A percentile compares a stretch with the other conserved stretches of the same genome.
Conservation (phyloP, 2,797 vertebrate species). For the Cheirogaleus major region DNA sequence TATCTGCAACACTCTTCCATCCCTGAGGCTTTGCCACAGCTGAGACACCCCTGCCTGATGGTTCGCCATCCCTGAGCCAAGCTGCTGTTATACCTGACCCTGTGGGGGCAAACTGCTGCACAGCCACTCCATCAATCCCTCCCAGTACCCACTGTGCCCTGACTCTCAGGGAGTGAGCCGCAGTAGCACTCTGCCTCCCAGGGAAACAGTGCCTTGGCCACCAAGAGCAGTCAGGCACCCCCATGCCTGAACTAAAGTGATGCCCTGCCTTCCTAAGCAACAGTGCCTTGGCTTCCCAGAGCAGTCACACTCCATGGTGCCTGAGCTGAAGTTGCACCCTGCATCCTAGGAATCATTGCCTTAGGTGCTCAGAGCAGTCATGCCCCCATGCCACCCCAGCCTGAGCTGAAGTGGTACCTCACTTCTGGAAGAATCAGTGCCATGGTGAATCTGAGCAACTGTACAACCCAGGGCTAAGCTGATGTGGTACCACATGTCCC, state of each 20-base stretch:
- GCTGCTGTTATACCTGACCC: not conserved
- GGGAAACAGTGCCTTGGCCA: not conserved
- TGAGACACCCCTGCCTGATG: not conserved
- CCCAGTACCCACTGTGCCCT: not conserved
- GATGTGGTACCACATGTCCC: too few species aligned
- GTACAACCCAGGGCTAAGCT: too few species aligned
- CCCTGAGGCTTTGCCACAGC: not conserved
- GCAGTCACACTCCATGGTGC: too few species aligned
- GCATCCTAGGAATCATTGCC: too few species aligned
- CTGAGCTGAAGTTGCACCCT: too few species aligned
- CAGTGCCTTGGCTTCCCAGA: too few species aligned
- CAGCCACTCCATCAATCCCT: not conserved
- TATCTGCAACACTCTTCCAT: not conserved
- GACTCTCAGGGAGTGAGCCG: not conserved
- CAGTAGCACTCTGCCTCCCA: not conserved
- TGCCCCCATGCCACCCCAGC: too few species aligned
- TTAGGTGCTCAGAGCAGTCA: too few species aligned
- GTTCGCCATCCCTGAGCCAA: not conserved
- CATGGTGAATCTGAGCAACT: too few species aligned
- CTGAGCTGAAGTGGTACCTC: too few species aligned
- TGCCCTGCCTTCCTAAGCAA: too few species aligned
- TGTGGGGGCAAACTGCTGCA: not conserved
- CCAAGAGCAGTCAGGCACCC: not conserved
- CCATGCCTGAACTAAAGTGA: not conserved
- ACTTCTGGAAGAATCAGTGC: too few species aligned